Evolutionary conservation across 2,797 vertebrate genomes (phyloP), one percentile per base, ranked within the genome.

Genomic region (Trachurus trachurus): DNA sequence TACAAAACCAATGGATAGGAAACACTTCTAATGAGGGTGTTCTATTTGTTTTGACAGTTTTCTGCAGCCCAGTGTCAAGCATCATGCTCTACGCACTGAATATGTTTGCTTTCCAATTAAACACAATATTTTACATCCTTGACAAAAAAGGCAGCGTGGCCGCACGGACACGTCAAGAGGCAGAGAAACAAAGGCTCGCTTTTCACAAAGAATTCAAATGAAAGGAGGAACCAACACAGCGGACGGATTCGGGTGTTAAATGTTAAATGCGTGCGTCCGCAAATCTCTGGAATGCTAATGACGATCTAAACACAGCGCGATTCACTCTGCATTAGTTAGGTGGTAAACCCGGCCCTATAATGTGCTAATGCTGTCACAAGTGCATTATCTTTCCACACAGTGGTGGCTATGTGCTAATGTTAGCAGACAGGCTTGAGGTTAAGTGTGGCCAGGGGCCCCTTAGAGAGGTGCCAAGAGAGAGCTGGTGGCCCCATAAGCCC

Each of bases 401-500:
- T 89, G 66, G 72, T 83, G 66, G 83, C 87, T 81, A 74, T 60
- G 88, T 42, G 65, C 82, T 91, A 90, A 92, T 86, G 82, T 86
- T 90, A 81, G 86, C 81, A 80, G 90, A 90, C 89, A 90, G 85
- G 88, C 86, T 78, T 77, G 79, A 88, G 91, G 91, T 93, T 91
- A 92, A 91, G 88, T 92, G 91, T 91, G 89, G 87, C 89, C 84
- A 86, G 84, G 78, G 87, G 83, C 86, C 92, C 84, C 88, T 90
- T 74, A 82, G 73, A 89, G 66, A 84, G 76, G 80, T 91, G 90
- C 92, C 91, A 93, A 80, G 71, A 85, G 78, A 87, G 85, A 89
- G 84, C 91, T 86, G 92, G 92, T 94, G 93, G 91, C 92, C 93
- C 90, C 90, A 84, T 92, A 91, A 93, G 89, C 90, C 86, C 78